phyloP scores from a whole-genome alignment of 1,140 invertebrate genomes.

The Probaryconus sp. region DNA sequence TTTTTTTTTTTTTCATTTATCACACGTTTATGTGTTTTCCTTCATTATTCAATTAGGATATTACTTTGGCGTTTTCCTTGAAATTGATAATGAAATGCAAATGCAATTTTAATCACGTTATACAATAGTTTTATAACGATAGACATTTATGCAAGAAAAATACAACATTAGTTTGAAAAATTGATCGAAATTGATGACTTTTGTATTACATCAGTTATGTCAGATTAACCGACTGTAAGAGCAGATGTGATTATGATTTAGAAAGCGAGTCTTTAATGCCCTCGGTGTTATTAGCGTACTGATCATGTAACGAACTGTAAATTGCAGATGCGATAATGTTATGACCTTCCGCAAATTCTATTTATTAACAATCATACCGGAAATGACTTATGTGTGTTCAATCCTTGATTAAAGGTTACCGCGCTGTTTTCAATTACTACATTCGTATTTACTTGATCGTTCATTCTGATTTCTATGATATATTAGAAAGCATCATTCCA shows the following conservation, averaged over 20 bases:
- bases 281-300: slow-evolving; percentile 11
- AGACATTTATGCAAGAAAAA: slow-evolving; percentile 5
- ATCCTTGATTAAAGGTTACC: slow-evolving; percentile 17
- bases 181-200: slow-evolving; percentile 15
- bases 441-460: not conserved
- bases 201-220: slow-evolving; percentile 35
- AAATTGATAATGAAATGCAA: slow-evolving; percentile 9
- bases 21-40: no score
- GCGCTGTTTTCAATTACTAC: slow-evolving; percentile 3
- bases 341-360: slow-evolving; percentile 25
- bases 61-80: no score
- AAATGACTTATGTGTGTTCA: slow-evolving; percentile 14
- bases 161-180: not conserved
- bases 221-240: slow-evolving; percentile 22
- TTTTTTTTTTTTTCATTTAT: no score
- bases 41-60: no score
- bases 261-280: slow-evolving; percentile 34
- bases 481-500: no score
- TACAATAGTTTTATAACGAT: slow-evolving; percentile 4
- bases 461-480: no score
- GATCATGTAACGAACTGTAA: slow-evolving; percentile 11
- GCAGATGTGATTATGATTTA: slow-evolving; percentile 33
- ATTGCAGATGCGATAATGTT: slow-evolving; percentile 29
- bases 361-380: slow-evolving; percentile 30
- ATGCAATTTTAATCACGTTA: slow-evolving; percentile 2